These are phyloP conservation scores for Paratrypauchen microcephalus DNA, from an alignment of 2,797 vertebrate species.

Conservation along the genomic window DNA sequence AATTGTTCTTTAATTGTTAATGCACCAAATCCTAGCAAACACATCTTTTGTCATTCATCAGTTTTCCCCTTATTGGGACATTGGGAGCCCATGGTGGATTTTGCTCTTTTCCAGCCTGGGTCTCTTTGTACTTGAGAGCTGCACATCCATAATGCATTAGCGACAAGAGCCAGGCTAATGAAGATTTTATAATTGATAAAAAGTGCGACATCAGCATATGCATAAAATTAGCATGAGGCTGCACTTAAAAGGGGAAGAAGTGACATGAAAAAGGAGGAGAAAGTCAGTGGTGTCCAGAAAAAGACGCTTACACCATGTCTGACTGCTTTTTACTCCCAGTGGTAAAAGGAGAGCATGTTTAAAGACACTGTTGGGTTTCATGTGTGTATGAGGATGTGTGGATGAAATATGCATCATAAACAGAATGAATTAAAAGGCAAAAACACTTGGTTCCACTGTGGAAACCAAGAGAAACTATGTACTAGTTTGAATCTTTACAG, in stretches of 20 bases:
- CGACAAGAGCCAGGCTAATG: constrained; percentile 62
- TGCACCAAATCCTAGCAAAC: constrained; percentile 31
- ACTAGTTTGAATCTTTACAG: no score
- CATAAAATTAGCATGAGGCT: constrained; percentile 46
- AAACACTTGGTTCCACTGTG: no score
- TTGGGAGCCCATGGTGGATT: neutral
- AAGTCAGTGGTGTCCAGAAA: constrained; percentile 7
- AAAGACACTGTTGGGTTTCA: neutral
- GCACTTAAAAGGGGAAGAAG: constrained; percentile 28
- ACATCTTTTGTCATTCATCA: constrained; percentile 26
- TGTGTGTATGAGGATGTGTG: neutral
- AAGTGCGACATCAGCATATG: constrained; percentile 60
- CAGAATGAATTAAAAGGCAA: neutral
- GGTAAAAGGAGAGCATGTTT: constrained; percentile 1
- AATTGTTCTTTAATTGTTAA: constrained; percentile 7
- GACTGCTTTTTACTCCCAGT: constrained; percentile 6
- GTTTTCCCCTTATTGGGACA: constrained; percentile 31
- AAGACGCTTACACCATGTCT: neutral
- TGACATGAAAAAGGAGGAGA: constrained; percentile 7
- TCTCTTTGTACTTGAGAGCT: constrained; percentile 57
- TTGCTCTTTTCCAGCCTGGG: constrained; percentile 23
- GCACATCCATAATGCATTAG: constrained; percentile 61
- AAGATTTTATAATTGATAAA: constrained; percentile 67
- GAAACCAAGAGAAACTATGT: no score
- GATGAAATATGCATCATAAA: neutral